phyloP scores from a whole-genome alignment of 2,888 invertebrate genomes.

The Oegoconia quadripuncta region DNA sequence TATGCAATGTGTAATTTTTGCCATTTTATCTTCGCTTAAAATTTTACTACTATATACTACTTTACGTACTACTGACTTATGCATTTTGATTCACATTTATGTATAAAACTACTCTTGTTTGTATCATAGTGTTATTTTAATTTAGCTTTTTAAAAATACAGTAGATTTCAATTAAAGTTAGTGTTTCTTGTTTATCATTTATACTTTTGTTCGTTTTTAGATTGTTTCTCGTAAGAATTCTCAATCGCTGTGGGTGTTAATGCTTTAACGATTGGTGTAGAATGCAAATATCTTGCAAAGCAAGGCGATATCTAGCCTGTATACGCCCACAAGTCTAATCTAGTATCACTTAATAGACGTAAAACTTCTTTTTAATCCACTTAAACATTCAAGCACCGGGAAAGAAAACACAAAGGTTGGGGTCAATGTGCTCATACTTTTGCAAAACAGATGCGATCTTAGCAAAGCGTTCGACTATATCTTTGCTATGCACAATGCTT shows the following conservation, averaged over 20 bases:
- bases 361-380: slow-evolving; percentile 32
- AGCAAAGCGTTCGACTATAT: slow-evolving; percentile 12
- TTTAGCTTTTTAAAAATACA: no score
- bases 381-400: slow-evolving; percentile 45
- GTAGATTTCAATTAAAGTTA: no score
- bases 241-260: slow-evolving; percentile 41
- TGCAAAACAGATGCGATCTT: slow-evolving; percentile 23
- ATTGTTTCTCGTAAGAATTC: slow-evolving; percentile 23
- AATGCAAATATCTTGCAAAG: slow-evolving; percentile 50
- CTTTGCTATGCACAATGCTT: slow-evolving; percentile 19
- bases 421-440: slow-evolving; percentile 9
- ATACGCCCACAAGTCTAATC: slow-evolving; percentile 40
- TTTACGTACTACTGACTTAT: no score
- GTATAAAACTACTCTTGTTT: no score
- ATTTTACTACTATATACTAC: no score
- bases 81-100: no score
- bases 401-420: slow-evolving; percentile 32
- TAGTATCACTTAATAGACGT: slow-evolving; percentile 35
- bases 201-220: slow-evolving; percentile 2
- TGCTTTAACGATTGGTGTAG: slow-evolving; percentile 37
- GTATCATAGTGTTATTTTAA: no score
- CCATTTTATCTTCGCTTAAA: no score
- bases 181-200: no score
- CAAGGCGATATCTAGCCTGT: slow-evolving; percentile 29
- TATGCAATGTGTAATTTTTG: no score